Evolutionary conservation across 2,888 invertebrate genomes (phyloP), one percentile per base, ranked within the genome.

Genomic region (Brachyopa scutellaris): DNA sequence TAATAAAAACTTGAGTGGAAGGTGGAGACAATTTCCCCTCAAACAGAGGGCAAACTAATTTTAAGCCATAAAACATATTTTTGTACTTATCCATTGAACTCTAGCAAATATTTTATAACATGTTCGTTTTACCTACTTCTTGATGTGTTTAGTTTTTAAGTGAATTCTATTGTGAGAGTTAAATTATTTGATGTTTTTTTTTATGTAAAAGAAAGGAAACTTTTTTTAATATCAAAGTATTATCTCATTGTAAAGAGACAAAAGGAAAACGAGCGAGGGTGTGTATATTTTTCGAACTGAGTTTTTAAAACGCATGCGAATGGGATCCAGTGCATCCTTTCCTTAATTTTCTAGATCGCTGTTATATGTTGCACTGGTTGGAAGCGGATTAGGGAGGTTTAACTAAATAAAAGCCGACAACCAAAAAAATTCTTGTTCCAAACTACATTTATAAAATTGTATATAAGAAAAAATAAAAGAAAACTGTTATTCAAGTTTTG

Each of bases 401-500:
- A 15, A 21, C 17, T 26, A 7, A 26, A 19, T 2, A 45, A 40
- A 19, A 69, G 80, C 76, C 70, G 62, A 36, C 69, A 76, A 76
- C 80, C 76, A 80, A 80, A 80, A 57, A 80, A 72, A 33, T 23
- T 29, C 59, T 53, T 47, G 67, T 74, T 74, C 61, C 67, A 55
- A 55, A 31, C 8, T 8, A 45, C 9, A 26, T 57, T 40, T 38
- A 38, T n/a, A 47, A 47, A 57, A 33, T n/a, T n/a, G n/a, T n/a
- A n/a, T n/a, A n/a, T n/a, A n/a, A n/a, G n/a, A n/a, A n/a, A n/a
- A 61, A 21, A 51, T 19, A 29, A 2, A 33, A 21, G 33, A 45
- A 62, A 57, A 57, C 21, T 64, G 78, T 78, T 79, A 69, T 76
- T 62, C 62, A 69, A 69, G 57, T 80, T 80, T 80, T 80, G 76